Base-by-base conservation (phyloP, 1,140 invertebrate species). In the Drosophila miranda region DNA sequence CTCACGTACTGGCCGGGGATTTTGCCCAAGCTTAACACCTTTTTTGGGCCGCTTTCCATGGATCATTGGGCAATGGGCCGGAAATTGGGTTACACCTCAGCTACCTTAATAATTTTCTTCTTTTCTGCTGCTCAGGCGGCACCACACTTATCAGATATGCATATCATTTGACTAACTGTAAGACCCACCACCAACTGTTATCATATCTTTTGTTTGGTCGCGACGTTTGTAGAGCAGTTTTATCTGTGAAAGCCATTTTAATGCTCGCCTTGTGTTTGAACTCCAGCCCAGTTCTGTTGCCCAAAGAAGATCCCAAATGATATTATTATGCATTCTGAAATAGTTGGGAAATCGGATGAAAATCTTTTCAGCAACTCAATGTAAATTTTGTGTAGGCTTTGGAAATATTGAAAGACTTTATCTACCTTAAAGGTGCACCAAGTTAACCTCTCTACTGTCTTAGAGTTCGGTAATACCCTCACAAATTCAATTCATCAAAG, bases 11-110 rank as follows among this genome's bases (percentile, higher is more conserved):
- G 49, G 62, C 62, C 41, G 64, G 64, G 63, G 55, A 50, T 68
- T 68, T 68, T 9, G 44, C 19, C 19, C 46, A 45, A 44, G 63
- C 62, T 63, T 58, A 75, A 61, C 77, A 75, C 71, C 76, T 81
- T 72, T 70, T 76, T 68, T 80, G 64, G 53, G 38, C 19, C 45
- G 62, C 62, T 67, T 67, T 59, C 64, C 53, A 69, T 28, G 67
- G 46, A 26, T 50, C 48, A 68, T 68, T 70, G 66, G 66, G 66
- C 54, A 50, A 70, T 59, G 48, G 16, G 64, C 49, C 79, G 75
- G 79, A 83, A 83, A 84, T 79, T 79, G 63, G 71, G 79, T 71
- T 67, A 83, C 64, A 59, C 51, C 55, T 73, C 56, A 45, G 43
- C 41, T 58, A 49, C 19, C 48, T 42, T 46, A 16, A 44, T 66